phyloP scores from a whole-genome alignment of 2,113 vertebrate species.

The Morone chrysops region DNA sequence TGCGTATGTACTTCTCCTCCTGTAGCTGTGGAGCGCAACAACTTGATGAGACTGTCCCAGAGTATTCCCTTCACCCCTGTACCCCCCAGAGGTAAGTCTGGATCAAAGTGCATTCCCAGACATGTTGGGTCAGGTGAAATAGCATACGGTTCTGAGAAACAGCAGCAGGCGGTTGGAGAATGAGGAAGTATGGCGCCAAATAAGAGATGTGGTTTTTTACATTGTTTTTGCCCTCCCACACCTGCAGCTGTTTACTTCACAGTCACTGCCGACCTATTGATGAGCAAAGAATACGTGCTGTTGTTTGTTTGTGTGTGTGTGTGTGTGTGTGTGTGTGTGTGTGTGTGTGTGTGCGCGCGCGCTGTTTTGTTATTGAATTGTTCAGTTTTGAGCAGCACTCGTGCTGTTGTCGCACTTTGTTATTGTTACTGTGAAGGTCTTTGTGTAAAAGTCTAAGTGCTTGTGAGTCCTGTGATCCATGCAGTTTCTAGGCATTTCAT shows the following conservation, averaged over 20 bases:
- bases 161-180: constrained; percentile 24
- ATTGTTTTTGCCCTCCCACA: neutral
- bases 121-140: neutral
- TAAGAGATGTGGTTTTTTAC: neutral
- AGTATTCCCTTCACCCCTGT: constrained; percentile 99
- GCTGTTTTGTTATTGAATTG: too few relatives aligned
- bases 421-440: neutral
- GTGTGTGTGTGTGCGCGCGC: too few relatives aligned
- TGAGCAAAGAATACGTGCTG: neutral
- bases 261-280: neutral
- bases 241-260: constrained; percentile 12
- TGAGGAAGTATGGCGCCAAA: constrained; percentile 39
- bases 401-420: neutral
- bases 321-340: too few relatives aligned
- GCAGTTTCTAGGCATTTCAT: neutral
- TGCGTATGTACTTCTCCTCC: constrained; percentile 3
- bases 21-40: constrained; percentile 98
- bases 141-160: neutral
- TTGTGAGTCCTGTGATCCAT: neutral
- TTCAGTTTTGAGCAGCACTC: too few relatives aligned
- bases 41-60: constrained; percentile 98
- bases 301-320: neutral
- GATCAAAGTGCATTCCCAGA: neutral
- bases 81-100: constrained; percentile 93
- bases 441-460: neutral